Conservation (phyloP, 2,797 vertebrate species). For the Helostoma temminkii region DNA sequence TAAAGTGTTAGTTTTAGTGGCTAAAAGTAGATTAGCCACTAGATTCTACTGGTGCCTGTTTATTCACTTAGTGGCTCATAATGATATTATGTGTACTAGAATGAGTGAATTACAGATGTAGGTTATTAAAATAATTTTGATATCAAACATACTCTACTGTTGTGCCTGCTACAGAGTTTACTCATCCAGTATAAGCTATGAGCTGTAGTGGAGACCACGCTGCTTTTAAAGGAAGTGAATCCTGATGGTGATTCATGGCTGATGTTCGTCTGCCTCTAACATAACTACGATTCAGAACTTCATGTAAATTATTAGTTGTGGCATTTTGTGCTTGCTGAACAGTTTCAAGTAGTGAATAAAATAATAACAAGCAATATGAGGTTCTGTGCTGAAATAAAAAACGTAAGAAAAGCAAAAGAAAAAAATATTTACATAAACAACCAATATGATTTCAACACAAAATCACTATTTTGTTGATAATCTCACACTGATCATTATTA, state of each 20-base stretch:
- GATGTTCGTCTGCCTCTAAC: background rate
- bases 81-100: slow-evolving; percentile 7
- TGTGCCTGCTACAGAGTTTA: background rate
- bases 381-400: too few relatives aligned
- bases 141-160: background rate
- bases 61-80: background rate
- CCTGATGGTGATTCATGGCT: background rate
- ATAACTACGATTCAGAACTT: background rate
- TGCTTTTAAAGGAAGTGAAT: background rate
- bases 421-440: too few relatives aligned
- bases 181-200: background rate
- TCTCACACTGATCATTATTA: too few relatives aligned
- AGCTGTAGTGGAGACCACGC: background rate
- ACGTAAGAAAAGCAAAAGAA: too few relatives aligned
- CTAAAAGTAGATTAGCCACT: background rate
- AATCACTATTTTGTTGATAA: too few relatives aligned
- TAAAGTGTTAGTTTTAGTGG: background rate
- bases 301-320: too few relatives aligned
- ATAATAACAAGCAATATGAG: too few relatives aligned
- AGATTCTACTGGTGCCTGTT: background rate
- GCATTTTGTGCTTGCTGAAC: too few relatives aligned
- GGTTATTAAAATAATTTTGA: background rate
- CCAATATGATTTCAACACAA: too few relatives aligned
- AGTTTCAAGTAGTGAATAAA: too few relatives aligned
- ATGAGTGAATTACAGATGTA: background rate